phyloP scores from a whole-genome alignment of 2,113 vertebrate species.

The Neogale vison region DNA sequence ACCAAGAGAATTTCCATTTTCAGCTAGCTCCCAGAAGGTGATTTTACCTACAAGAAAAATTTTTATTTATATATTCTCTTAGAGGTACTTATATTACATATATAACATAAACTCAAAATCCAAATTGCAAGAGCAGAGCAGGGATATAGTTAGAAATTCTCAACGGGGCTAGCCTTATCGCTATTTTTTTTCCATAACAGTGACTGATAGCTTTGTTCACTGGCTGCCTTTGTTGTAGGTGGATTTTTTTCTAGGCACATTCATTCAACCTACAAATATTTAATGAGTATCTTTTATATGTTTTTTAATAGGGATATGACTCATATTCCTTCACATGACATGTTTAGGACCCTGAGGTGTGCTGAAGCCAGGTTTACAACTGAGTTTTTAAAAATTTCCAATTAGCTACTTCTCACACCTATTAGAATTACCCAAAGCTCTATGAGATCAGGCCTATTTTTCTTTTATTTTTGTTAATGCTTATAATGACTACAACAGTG shows the following conservation, averaged over 20 bases:
- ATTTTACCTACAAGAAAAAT: not conserved
- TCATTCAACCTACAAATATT: not conserved
- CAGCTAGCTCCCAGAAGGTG: not conserved
- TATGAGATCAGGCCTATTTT: not conserved
- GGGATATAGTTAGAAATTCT: not conserved
- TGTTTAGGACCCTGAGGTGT: not conserved
- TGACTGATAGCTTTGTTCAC: not conserved
- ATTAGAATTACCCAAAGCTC: not conserved
- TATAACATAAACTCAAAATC: not conserved
- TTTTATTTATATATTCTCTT: conserved; percentile 17
- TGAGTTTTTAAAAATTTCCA: conserved; percentile 29
- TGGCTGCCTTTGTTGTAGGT: not conserved
- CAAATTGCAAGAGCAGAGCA: not conserved
- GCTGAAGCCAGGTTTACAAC: not conserved
- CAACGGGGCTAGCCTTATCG: not conserved
- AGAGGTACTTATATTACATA: not conserved
- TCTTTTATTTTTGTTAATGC: not conserved
- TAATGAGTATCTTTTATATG: not conserved
- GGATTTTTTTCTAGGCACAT: not conserved
- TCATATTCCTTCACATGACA: not conserved
- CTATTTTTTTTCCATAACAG: not conserved
- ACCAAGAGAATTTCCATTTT: not conserved
- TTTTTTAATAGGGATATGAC: not conserved
- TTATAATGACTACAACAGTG: not conserved
- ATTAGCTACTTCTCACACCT: not conserved